Percentiles rank a stretch among this genome's conserved stretches.
These are phyloP conservation scores for Scomber scombrus DNA, from an alignment of 2,113 vertebrate genomes.

Conservation along the genomic window DNA sequence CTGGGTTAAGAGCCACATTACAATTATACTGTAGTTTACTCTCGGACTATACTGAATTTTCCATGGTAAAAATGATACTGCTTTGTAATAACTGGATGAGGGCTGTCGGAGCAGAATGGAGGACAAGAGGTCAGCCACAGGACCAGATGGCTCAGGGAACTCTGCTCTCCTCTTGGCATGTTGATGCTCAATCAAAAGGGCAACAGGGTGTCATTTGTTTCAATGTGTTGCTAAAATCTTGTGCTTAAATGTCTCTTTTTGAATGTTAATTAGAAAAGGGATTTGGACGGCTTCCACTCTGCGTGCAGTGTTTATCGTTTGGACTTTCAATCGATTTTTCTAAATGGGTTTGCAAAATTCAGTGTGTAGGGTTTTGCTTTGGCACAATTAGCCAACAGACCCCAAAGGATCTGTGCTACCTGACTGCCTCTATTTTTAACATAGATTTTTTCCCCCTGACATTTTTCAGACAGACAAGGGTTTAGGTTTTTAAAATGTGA, in stretches of 20 bases:
- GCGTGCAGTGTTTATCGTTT: conserved; percentile 55
- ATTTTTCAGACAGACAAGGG: too few species aligned
- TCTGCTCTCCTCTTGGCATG: conserved; percentile 61
- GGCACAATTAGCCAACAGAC: conserved; percentile 49
- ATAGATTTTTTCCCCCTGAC: conserved; percentile 13
- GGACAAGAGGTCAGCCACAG: conserved; percentile 63
- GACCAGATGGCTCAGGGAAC: conserved; percentile 69
- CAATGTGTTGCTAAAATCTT: conserved; percentile 61
- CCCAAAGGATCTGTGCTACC: conserved; percentile 40
- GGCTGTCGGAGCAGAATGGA: conserved; percentile 54
- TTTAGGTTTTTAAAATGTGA: not conserved
- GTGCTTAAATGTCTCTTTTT: conserved; percentile 62
- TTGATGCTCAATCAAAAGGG: conserved; percentile 68
- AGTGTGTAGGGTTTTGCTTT: conserved; percentile 31
- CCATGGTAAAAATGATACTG: conserved; percentile 29
- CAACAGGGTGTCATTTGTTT: conserved; percentile 59
- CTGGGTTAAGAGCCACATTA: conserved; percentile 50
- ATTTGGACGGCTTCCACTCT: conserved; percentile 53
- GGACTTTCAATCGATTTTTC: conserved; percentile 54
- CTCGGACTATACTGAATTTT: conserved; percentile 33
- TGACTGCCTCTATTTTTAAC: conserved; percentile 35
- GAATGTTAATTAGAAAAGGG: conserved; percentile 73
- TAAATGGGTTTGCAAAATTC: conserved; percentile 51
- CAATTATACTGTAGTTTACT: conserved; percentile 37
- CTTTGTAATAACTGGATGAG: conserved; percentile 44